Conservation (phyloP, 1,140 invertebrate species). For the Eriocheir sinensis region DNA sequence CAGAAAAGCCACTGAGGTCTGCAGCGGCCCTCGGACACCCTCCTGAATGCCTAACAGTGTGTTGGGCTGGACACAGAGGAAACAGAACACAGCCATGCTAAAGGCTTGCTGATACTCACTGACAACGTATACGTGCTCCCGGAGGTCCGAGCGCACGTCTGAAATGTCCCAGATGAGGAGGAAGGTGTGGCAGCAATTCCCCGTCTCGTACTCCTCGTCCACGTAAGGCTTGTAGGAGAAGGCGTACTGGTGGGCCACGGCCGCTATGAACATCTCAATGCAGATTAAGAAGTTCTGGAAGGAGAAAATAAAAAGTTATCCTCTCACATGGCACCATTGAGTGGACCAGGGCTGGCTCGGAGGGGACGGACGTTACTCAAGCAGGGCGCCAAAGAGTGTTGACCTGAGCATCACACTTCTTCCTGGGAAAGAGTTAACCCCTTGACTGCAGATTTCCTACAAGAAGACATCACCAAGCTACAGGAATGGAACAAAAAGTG, state of each 20-base stretch:
- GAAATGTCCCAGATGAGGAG: slow-evolving; percentile 96
- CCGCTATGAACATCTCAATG: slow-evolving; percentile 98
- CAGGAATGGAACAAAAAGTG: too few relatives aligned
- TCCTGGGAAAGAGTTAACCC: too few relatives aligned
- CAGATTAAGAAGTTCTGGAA: slow-evolving; percentile 96
- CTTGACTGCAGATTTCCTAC: too few relatives aligned
- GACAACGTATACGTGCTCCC: slow-evolving; percentile 95
- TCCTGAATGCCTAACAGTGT: too few relatives aligned
- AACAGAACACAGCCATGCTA: not conserved
- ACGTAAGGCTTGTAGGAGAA: slow-evolving; percentile 95
- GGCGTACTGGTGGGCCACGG: slow-evolving; percentile 96
- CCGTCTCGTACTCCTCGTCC: slow-evolving; percentile 83
- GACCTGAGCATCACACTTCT: not conserved
- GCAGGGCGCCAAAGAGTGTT: too few relatives aligned
- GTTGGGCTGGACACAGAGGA: too few relatives aligned
- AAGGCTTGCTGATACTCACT: slow-evolving; percentile 77
- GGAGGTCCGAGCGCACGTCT: slow-evolving; percentile 94
- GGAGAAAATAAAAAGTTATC: not conserved
- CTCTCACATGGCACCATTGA: not conserved
- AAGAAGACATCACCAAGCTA: too few relatives aligned
- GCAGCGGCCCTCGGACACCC: too few relatives aligned
- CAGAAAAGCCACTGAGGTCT: too few relatives aligned
- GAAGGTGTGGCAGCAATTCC: slow-evolving; percentile 86
- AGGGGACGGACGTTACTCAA: too few relatives aligned
- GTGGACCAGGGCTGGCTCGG: not conserved